Evolutionary conservation across 2,113 vertebrate genomes (phyloP), one percentile per base, ranked within the genome.

Genomic region (Ciconia boyciana): DNA sequence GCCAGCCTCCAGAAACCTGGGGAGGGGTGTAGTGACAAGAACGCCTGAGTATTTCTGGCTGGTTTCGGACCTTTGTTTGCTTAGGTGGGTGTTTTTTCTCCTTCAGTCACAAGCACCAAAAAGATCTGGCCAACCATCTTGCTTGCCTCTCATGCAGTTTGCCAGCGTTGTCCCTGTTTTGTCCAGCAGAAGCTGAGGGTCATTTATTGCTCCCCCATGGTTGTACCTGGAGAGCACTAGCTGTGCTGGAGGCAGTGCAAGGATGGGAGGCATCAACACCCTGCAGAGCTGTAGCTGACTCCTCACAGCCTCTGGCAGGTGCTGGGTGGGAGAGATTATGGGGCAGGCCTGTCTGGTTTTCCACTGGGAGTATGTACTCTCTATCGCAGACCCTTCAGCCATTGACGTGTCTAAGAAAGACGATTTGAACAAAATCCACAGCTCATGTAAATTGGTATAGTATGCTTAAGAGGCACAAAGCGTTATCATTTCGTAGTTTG

Each of bases 321-420:
- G 0, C 34, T 34, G 46, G 10, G 5, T 61, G 6, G 19, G 51
- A 54, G 60, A 29, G 28, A 46, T 64, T 62, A 44, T 2, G 2
- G 26, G 28, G 2, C n/a, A 78, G 52, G 22, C 26, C 57, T 39
- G 51, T 7, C 69, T 87, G 78, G 25, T 84, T 78, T 79, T 91
- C 32, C 32, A 17, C 1, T 0, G 26, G 71, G 29, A 61, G 34
- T 29, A 55, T 16, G 34, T 54, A 16, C 20, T 57, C 20, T 29
- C n/a, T 48, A 0, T 48, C 55, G 46, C 52, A 84, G 78, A 60
- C 11, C 31, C 44, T 77, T 2, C 3, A 85, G 75, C 14, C 0
- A 0, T 0, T 76, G 61, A 9, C 7, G 0, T 25, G 11, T 64
- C 48, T 60, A 12, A 76, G 65, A 13, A 48, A 66, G 43, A 32